A percentile compares a stretch with the other conserved stretches of the same genome.
Evolutionary conservation across 2,797 vertebrate genomes (phyloP).

Genomic region (Notamacropus eugenii): DNA sequence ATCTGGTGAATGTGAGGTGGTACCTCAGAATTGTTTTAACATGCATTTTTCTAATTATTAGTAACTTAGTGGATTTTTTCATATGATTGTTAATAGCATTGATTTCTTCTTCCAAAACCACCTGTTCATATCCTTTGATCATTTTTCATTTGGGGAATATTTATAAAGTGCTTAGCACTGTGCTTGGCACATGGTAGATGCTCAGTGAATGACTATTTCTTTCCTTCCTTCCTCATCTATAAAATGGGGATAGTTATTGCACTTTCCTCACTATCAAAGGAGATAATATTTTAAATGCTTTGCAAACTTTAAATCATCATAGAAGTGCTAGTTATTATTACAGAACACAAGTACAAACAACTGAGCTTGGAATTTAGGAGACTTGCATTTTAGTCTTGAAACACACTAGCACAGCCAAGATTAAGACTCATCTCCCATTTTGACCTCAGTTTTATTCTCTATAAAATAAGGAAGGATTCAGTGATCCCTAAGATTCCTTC

Average conservation of each 20-base stretch:
- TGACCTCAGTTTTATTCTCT: neutral
- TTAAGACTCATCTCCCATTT: neutral
- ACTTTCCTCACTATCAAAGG: neutral
- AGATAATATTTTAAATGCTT: neutral
- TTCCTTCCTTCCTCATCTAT: neutral
- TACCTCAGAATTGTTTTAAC: neutral
- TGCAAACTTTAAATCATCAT: neutral
- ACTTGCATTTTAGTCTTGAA: neutral
- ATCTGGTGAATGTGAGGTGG: neutral
- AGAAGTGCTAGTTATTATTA: neutral
- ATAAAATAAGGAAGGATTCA: neutral
- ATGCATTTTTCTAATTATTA: neutral
- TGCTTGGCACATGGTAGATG: neutral
- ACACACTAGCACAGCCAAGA: neutral
- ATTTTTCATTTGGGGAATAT: neutral
- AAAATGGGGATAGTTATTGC: neutral
- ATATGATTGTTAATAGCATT: neutral
- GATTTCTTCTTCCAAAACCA: neutral
- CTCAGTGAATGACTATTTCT: neutral
- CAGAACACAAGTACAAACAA: neutral
- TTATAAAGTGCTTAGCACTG: neutral
- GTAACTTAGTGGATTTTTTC: neutral
- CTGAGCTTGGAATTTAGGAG: neutral
- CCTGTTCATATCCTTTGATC: neutral
- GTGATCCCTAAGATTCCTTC: neutral